Base-by-base conservation (phyloP, 2,888 invertebrate genomes). In the Cyaniris semiargus region DNA sequence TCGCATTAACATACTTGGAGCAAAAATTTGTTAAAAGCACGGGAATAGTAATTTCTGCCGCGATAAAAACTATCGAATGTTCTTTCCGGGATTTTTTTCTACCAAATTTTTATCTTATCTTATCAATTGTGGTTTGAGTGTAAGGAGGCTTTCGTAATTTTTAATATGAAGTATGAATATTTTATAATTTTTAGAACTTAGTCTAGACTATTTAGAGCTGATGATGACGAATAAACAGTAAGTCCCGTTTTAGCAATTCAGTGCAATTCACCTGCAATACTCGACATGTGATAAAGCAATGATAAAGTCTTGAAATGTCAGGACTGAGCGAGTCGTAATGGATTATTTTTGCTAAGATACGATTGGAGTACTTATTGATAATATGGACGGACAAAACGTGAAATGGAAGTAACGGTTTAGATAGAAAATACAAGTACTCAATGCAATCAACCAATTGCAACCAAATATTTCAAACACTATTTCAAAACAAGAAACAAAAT, bases 311-410 rank as follows among this genome's bases (percentile, higher is more conserved):
- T 72, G 44, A 72, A 72, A 72, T 72, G 72, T 72, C 72, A 44
- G n/a, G 21, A 44, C 72, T 21, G 44, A 44, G 72, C 21, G 72
- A 10, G 44, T 72, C 21, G 72, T 38, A 38, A 72, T 72, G 72
- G 72, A 44, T 38, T 72, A 44, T 72, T 72, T 72, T 72, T 23
- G 23, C 38, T 72, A n/a, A 72, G 72, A 72, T 72, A 72, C 72
- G 66, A 66, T 66, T 66, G 66, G 27, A 66, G 2, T 66, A 31
- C 66, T 66, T 66, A 66, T 66, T 66, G 66, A 66, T 66, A 27
- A 27, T 31, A 18, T 27, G 27, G 66, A 66, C 15, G 27, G 66
- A 66, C 66, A 66, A 27, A 66, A 66, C 66, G 18, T 31, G 66
- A 66, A 66, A 66, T 31, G 8, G 3, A 66, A 27, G 1, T 27